Conservation (phyloP, 2,797 vertebrate genomes). For the Jordanella pulchra region DNA sequence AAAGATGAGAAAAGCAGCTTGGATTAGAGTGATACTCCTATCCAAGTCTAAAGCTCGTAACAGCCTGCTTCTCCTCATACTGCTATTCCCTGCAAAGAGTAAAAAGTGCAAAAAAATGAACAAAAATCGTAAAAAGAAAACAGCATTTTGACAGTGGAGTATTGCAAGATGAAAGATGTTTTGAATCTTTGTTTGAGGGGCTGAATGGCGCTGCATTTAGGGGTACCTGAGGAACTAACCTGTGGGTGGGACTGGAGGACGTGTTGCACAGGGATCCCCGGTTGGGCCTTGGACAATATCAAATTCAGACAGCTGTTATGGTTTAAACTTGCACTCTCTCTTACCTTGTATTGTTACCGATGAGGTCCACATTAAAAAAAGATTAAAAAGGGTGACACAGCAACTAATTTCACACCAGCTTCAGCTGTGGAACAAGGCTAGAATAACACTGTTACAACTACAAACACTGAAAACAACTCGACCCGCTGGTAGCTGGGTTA, state of each 20-base stretch:
- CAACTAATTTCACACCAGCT: not conserved
- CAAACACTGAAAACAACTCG: not conserved
- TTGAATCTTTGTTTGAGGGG: constrained; percentile 27
- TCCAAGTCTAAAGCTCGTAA: constrained; percentile 58
- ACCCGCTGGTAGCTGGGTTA: not conserved
- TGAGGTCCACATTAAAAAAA: constrained; percentile 1
- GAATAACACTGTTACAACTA: not conserved
- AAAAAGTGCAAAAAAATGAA: constrained; percentile 19
- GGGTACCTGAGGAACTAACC: constrained; percentile 64
- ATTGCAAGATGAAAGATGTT: constrained; percentile 39
- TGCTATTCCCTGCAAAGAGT: constrained; percentile 46
- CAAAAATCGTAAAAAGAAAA: not conserved
- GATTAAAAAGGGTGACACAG: not conserved
- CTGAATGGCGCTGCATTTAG: constrained; percentile 22
- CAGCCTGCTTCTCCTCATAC: constrained; percentile 54
- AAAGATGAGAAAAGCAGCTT: constrained; percentile 67
- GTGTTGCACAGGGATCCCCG: constrained; percentile 58
- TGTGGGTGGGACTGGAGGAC: constrained; percentile 31
- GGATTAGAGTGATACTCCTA: constrained; percentile 43
- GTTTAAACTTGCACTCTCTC: constrained; percentile 20
- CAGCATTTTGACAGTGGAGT: constrained; percentile 43
- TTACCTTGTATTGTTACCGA: constrained; percentile 20
- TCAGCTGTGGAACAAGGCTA: not conserved
- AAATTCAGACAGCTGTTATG: constrained; percentile 62
- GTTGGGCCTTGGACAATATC: constrained; percentile 69